phyloP scores from a whole-genome alignment of 2,888 invertebrate genomes.

The Tanypteryx hageni region DNA sequence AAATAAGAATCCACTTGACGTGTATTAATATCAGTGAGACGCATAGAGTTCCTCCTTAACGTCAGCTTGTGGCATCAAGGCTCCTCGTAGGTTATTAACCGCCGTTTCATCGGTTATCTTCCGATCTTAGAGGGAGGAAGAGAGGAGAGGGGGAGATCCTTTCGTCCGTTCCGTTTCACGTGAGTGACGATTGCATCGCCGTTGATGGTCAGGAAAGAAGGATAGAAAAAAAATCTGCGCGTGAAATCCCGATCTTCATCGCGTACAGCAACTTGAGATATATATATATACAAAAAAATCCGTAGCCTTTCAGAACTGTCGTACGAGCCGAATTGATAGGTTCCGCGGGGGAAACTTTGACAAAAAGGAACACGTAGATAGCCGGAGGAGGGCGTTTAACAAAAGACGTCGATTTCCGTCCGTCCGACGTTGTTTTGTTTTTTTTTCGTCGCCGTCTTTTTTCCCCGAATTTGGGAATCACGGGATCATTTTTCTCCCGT shows the following conservation, averaged over 20 bases:
- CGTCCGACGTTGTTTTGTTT: no score
- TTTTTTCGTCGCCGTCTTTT: no score
- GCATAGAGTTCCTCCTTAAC: neutral
- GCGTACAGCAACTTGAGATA: neutral
- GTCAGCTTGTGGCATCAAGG: neutral
- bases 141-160: no score
- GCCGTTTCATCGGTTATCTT: neutral
- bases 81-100: neutral
- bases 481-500: no score
- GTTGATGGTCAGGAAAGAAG: neutral
- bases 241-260: conserved; percentile 4
- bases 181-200: neutral
- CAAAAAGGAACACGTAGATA: no score
- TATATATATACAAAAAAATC: no score
- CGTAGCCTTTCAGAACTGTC: no score
- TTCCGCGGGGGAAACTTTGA: no score
- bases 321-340: no score
- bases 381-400: no score
- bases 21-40: neutral
- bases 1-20: neutral
- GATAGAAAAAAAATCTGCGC: neutral
- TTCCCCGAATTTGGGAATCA: no score
- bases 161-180: neutral
- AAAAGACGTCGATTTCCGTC: no score
- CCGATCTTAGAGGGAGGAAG: neutral